phyloP scores from a whole-genome alignment of 2,113 vertebrate species.

The Pelvicachromis taeniatus region DNA sequence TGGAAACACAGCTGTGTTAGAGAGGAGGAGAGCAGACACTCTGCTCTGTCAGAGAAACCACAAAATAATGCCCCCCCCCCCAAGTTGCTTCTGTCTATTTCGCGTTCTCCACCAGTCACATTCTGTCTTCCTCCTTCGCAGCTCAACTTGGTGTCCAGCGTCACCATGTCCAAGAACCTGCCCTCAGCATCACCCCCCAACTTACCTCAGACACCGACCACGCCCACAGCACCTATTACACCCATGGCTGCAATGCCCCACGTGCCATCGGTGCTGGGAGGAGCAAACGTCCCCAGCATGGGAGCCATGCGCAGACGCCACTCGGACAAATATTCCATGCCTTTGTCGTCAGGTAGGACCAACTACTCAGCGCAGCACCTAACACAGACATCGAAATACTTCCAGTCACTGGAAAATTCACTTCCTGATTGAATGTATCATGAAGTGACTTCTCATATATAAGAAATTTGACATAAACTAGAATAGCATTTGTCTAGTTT shows the following conservation, averaged over 20 bases:
- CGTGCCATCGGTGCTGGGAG: slow-evolving; percentile 95
- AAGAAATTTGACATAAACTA: neutral
- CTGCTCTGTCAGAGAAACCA: slow-evolving; percentile 84
- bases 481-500: neutral
- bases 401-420: neutral
- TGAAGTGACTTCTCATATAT: neutral
- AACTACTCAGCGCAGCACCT: slow-evolving; percentile 48
- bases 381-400: neutral
- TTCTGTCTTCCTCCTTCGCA: slow-evolving; percentile 51
- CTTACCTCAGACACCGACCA: slow-evolving; percentile 99
- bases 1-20: slow-evolving; percentile 90
- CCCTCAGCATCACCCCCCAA: slow-evolving; percentile 95
- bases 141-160: slow-evolving; percentile 98
- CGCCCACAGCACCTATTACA: slow-evolving; percentile 95
- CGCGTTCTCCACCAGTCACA: slow-evolving; percentile 42
- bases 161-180: slow-evolving; percentile 99
- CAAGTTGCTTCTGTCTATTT: slow-evolving; percentile 47
- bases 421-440: neutral
- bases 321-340: slow-evolving; percentile 99
- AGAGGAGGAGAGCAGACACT: slow-evolving; percentile 81
- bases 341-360: slow-evolving; percentile 94
- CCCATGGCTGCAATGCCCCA: slow-evolving; percentile 98
- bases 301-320: slow-evolving; percentile 98
- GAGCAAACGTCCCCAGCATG: slow-evolving; percentile 95
- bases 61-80: slow-evolving; percentile 66